Evolutionary conservation across 1,140 invertebrate species (phyloP).

Genomic region (Ephestia elutella): DNA sequence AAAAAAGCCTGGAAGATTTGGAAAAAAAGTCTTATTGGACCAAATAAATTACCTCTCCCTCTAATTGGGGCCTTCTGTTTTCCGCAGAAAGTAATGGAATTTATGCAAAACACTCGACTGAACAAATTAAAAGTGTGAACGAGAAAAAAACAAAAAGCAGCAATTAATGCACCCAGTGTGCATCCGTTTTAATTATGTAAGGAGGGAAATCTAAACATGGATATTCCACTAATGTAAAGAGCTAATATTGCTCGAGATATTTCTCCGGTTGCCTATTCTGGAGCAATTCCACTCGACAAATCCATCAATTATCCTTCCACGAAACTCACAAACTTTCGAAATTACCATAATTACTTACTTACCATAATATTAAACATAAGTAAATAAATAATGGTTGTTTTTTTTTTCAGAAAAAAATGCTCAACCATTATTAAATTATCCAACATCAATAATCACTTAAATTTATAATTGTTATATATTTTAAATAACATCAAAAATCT

Average conservation of each 20-base stretch:
- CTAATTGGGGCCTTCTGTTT: constrained; percentile 51
- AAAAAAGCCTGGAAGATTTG: background rate
- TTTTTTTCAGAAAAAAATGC: too few relatives aligned
- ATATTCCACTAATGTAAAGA: constrained; percentile 27
- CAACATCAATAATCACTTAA: too few relatives aligned
- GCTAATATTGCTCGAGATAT: background rate
- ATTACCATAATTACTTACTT: too few relatives aligned
- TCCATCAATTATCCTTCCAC: too few relatives aligned
- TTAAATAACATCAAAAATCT: too few relatives aligned
- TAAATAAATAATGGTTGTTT: too few relatives aligned
- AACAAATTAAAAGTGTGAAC: constrained; percentile 63
- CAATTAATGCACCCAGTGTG: constrained; percentile 64
- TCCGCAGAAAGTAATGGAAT: constrained; percentile 42
- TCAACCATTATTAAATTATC: too few relatives aligned
- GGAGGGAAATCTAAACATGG: constrained; percentile 22
- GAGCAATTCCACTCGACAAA: too few relatives aligned
- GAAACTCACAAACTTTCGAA: too few relatives aligned
- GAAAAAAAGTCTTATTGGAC: constrained; percentile 35
- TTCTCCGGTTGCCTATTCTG: too few relatives aligned
- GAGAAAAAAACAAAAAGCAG: constrained; percentile 40
- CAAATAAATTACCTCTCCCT: constrained; percentile 59
- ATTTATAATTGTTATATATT: too few relatives aligned
- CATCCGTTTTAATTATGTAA: constrained; percentile 60
- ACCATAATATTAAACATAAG: too few relatives aligned
- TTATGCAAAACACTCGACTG: constrained; percentile 64